Conservation (phyloP, 2,113 vertebrate genomes). For the Desmodus rotundus region DNA sequence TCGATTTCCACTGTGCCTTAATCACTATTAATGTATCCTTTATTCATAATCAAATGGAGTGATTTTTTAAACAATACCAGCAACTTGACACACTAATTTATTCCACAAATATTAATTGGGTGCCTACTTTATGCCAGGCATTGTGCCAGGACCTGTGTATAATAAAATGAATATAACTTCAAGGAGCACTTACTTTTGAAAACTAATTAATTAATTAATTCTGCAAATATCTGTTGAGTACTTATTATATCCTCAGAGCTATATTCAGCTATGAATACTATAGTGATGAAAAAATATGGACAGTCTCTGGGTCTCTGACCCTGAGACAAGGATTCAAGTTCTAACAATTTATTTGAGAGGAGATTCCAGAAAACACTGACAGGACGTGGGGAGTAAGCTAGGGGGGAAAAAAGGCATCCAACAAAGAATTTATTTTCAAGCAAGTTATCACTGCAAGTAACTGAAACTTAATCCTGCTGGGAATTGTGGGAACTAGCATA, state of each 20-base stretch:
- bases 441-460: background rate
- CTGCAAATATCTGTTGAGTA: background rate
- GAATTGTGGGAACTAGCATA: background rate
- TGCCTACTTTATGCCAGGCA: background rate
- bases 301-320: background rate
- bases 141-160: background rate
- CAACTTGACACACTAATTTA: background rate
- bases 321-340: background rate
- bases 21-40: conserved; percentile 31
- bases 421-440: background rate
- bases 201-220: background rate
- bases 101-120: background rate
- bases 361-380: background rate
- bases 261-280: background rate
- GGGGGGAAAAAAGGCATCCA: background rate
- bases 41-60: background rate
- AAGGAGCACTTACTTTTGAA: background rate
- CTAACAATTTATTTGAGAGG: background rate
- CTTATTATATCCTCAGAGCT: background rate
- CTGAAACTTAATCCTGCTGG: background rate
- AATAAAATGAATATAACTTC: conserved; percentile 22
- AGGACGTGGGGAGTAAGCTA: background rate
- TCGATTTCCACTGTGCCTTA: background rate
- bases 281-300: background rate
- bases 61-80: background rate